Evolutionary conservation across 2,113 vertebrate genomes (phyloP).

Genomic region (rat (Rattus norvegicus)): DNA sequence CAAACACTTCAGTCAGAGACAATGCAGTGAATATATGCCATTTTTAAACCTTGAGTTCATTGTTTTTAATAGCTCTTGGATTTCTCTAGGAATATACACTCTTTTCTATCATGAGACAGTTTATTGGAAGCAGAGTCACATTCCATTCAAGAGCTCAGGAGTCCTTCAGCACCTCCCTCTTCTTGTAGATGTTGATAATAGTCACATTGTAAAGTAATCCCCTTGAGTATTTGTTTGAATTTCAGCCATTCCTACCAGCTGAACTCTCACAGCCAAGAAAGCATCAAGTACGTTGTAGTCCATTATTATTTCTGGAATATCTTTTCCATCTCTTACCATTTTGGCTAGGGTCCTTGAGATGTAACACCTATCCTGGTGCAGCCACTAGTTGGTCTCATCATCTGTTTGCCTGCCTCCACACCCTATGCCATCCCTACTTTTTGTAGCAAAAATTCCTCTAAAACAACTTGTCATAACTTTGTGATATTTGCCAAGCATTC

Average conservation of each 20-base stretch:
- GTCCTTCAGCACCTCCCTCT: background rate
- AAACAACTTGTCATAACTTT: background rate
- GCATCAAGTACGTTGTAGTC: background rate
- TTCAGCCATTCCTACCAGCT: background rate
- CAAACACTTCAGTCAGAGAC: background rate
- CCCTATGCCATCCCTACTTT: background rate
- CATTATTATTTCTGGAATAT: background rate
- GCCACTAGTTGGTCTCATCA: background rate
- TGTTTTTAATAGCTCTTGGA: background rate
- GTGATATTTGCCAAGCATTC: background rate
- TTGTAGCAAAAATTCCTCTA: background rate
- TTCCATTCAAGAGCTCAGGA: background rate
- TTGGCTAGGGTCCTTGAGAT: background rate
- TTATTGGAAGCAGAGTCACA: background rate
- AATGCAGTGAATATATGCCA: background rate
- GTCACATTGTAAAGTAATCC: background rate
- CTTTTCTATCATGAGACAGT: background rate
- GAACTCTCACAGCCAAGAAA: background rate
- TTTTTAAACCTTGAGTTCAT: background rate
- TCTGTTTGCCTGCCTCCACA: background rate
- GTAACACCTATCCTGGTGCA: background rate
- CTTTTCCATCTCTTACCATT: background rate
- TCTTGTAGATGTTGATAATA: slow-evolving; percentile 4
- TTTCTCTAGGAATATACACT: background rate
- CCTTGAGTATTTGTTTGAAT: background rate